phyloP scores from a whole-genome alignment of 1,140 invertebrate genomes.

The Anastrepha obliqua region DNA sequence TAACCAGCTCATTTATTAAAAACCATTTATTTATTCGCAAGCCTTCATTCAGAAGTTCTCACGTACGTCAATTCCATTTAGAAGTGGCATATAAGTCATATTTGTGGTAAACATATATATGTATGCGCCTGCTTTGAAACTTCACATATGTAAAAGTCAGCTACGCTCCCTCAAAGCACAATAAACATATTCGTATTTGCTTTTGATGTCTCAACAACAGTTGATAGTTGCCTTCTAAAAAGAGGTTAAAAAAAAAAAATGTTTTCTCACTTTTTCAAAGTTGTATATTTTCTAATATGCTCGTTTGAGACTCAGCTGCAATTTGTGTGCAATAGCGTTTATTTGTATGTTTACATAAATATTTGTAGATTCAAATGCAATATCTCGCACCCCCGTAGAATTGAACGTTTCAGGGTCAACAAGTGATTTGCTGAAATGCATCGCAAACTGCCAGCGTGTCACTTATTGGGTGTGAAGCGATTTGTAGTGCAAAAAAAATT shows the following conservation, averaged over 20 bases:
- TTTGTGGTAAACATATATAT: background rate
- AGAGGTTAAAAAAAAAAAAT: too few relatives aligned
- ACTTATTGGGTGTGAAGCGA: slow-evolving; percentile 27
- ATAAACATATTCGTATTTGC: background rate
- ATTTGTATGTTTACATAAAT: background rate
- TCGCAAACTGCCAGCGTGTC: background rate
- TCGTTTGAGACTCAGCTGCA: too few relatives aligned
- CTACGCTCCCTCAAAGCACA: background rate
- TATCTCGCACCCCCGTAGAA: slow-evolving; percentile 14
- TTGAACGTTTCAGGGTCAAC: slow-evolving; percentile 20
- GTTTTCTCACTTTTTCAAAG: background rate
- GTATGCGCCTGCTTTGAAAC: background rate
- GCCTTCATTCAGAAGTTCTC: background rate
- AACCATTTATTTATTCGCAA: background rate
- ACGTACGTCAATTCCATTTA: background rate
- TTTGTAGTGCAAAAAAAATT: background rate
- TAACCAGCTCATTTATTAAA: background rate
- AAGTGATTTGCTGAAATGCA: background rate
- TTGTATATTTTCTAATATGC: background rate
- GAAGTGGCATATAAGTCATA: background rate
- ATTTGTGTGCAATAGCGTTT: too few relatives aligned
- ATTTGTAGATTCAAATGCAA: background rate
- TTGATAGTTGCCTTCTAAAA: background rate
- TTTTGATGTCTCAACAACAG: background rate
- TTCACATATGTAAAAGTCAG: background rate